A percentile compares a stretch with the other conserved stretches of the same genome.
phyloP scores from a whole-genome alignment of 2,888 invertebrate genomes.

The Chrysolina haemoptera region DNA sequence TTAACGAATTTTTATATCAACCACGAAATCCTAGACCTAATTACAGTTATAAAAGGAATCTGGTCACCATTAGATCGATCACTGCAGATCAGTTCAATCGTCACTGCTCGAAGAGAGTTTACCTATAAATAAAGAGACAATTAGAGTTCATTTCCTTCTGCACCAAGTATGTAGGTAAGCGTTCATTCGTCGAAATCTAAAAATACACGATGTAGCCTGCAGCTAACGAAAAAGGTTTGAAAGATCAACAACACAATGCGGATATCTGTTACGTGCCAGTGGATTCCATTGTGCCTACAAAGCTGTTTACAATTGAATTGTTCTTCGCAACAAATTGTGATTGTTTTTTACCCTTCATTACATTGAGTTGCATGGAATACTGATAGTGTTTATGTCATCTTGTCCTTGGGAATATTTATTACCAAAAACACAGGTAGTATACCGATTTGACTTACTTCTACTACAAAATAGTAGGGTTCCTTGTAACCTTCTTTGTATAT shows the following conservation, averaged over 20 bases:
- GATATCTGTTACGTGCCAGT: background rate
- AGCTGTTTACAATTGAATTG: background rate
- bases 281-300: background rate
- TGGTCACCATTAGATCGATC: background rate
- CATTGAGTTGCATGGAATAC: background rate
- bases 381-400: background rate
- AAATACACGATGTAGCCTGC: background rate
- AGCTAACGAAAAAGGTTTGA: background rate
- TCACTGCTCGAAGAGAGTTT: background rate
- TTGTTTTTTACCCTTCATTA: background rate
- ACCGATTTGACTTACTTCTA: no score
- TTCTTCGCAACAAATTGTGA: background rate
- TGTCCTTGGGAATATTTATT: background rate
- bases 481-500: no score
- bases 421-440: background rate
- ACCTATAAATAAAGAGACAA: background rate
- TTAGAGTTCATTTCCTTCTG: conserved; percentile 8
- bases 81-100: background rate
- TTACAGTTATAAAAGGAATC: background rate
- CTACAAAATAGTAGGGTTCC: no score
- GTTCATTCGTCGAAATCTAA: conserved; percentile 9
- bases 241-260: conserved; percentile 13
- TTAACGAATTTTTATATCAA: no score
- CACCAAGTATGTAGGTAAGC: conserved; percentile 1
- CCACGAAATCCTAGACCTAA: background rate